Evolutionary conservation across 2,888 invertebrate genomes (phyloP).

Genomic region (Yponomeuta malinellus): DNA sequence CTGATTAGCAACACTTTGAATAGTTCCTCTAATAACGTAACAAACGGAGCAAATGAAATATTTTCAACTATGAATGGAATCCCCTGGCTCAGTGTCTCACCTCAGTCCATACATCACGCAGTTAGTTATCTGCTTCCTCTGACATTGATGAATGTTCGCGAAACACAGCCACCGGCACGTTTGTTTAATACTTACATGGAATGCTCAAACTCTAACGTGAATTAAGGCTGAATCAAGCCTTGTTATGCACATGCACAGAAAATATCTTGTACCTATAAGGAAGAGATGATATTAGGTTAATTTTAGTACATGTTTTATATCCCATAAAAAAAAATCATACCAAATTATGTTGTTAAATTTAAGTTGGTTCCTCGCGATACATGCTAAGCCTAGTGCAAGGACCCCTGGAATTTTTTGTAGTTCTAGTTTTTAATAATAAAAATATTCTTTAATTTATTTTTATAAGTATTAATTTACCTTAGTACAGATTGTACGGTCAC

Average conservation of each 20-base stretch:
- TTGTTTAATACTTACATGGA: slow-evolving; percentile 11
- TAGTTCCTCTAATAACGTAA: not conserved
- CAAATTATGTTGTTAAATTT: no score
- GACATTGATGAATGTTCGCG: slow-evolving; percentile 45
- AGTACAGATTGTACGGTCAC: no score
- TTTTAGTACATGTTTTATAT: no score
- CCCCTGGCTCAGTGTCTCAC: slow-evolving; percentile 23
- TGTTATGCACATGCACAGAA: not conserved
- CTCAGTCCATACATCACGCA: slow-evolving; percentile 35
- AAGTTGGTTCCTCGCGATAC: no score
- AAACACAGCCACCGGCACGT: slow-evolving; percentile 10
- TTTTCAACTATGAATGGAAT: slow-evolving; percentile 18
- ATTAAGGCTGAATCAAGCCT: not conserved
- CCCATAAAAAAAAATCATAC: no score
- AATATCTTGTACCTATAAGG: no score
- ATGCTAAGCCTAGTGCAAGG: no score
- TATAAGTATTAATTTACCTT: not conserved
- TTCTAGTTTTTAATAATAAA: no score
- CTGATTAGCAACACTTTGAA: not conserved
- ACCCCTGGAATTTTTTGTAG: no score
- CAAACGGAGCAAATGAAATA: slow-evolving; percentile 10
- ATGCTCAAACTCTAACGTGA: not conserved
- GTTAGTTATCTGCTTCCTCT: slow-evolving; percentile 38
- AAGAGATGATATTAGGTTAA: no score
- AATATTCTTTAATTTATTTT: no score